Base-by-base conservation (phyloP, 2,888 invertebrate species). In the Dicycla oo region DNA sequence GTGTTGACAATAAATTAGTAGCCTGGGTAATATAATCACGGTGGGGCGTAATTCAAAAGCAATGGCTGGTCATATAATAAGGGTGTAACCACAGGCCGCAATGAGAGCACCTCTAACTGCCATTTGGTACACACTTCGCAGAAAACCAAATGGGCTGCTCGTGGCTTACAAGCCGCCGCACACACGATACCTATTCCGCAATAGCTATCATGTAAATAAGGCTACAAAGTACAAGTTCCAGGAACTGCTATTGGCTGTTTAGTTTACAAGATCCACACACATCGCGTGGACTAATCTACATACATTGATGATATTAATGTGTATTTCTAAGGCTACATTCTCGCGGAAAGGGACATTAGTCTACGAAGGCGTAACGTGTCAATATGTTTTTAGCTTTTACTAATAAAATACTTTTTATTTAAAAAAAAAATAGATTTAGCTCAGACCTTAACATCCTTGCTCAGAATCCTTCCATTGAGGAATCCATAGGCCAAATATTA, bases 111-210 rank as follows among this genome's bases (percentile, higher is more conserved):
- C 78, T 83, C 80, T 75, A 81, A 73, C 82, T 81, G 77, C 77
- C 79, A 75, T 81, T 84, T 78, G 75, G 80, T 83, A 81, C 80
- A 78, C 75, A 80, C 69, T 73, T 77, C 80, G 73, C 75, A 81
- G 83, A 86, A 83, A 87, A 86, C 84, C 80, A 82, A 84, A 80
- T 73, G 78, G 78, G 82, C 83, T 87, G 86, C 84, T 82, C 85
- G 88, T 75, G 88, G 87, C 85, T 87, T 78, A 71, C 81, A 75
- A 79, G 80, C 78, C 71, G 70, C 69, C 78, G 75, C 76, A 73
- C 64, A 68, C 73, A 76, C 62, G 61, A 57, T 61, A 45, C 69
- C 64, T 69, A 63, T 57, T 61, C 53, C 38, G 58, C 53, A 61
- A 64, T n/a, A 60, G 58, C 71, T 56, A 62, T 40, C 60, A 64